Evolutionary conservation across 2,888 invertebrate species (phyloP), one percentile per base, ranked within the genome.

Genomic region (Dynastes hyllus): DNA sequence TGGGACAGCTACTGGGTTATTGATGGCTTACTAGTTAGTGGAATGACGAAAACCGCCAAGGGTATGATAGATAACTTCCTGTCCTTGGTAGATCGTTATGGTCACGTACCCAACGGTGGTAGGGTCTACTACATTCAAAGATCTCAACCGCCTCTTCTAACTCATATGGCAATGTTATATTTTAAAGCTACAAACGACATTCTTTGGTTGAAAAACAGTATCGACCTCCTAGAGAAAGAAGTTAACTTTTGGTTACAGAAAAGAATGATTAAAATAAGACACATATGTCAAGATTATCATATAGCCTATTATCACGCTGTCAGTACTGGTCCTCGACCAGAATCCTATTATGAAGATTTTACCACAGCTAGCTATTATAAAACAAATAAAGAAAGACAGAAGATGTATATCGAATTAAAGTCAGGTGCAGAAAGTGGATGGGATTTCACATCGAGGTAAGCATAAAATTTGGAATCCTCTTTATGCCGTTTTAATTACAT

Each of bases 1-100:
- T 96, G 96, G 96, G 97, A 97, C 85, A 93, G 96, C 0, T 97
- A 94, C 87, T 97, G 96, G 96, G 95, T 95, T 75, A 91, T 96
- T 61, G 93, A 94, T 86, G 96, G 96, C 0, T 89, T 97, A 2
- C 89, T 97, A 0, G 89, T 94, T 6, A 94, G 94, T 80, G 95
- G 93, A 81, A 96, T 97, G 96, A 86, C 90, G 4, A 88, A 90
- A 1, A 96, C 96, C 0, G 95, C 92, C 0, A 90, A 89, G 87
- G 95, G 78, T 50, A 94, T 96, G 91, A 90, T 97, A 32, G 92
- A 92, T 81, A 97, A 97, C 87, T 93, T 96, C 81, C 90, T 95
- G 1, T 90, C 92, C 79, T 88, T 96, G 76, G 91, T 96, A 0
- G 90, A 93, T 29, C 91, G 89, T 83, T 90, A 92, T 82, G 94